phyloP scores from a whole-genome alignment of 2,797 vertebrate genomes.

The Buceros bicornis region DNA sequence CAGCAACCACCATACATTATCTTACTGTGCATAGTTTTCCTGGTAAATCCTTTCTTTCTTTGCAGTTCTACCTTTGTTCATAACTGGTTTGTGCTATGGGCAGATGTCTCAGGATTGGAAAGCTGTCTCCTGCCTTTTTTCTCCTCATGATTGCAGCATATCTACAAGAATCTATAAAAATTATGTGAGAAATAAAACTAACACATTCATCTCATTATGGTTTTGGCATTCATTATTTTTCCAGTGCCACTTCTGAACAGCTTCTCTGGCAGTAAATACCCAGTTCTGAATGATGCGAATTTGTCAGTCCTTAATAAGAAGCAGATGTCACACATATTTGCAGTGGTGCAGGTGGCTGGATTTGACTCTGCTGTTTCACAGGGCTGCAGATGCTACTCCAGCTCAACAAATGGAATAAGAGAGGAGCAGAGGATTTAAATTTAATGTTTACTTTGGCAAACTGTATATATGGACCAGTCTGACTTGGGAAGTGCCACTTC shows the following conservation, averaged over 20 bases:
- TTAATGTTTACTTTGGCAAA: neutral
- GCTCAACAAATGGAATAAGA: neutral
- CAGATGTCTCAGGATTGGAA: neutral
- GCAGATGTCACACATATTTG: constrained; percentile 22
- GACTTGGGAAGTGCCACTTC: neutral
- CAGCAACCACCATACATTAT: neutral
- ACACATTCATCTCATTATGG: neutral
- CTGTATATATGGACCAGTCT: neutral
- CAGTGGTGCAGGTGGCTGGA: constrained; percentile 11
- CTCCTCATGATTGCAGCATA: neutral
- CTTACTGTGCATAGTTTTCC: neutral
- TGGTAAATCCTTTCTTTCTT: neutral
- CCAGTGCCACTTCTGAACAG: neutral
- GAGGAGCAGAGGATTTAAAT: neutral
- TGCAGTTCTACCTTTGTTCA: neutral
- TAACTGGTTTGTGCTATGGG: neutral
- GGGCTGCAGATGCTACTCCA: neutral
- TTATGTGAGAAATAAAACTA: neutral
- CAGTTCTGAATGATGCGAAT: neutral
- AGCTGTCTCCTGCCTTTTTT: neutral
- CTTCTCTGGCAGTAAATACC: neutral
- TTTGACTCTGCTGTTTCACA: constrained; percentile 11
- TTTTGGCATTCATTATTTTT: constrained; percentile 27
- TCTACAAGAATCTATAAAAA: neutral
- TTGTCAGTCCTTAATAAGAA: constrained; percentile 48